Base-by-base conservation (phyloP, 2,113 vertebrate species). In the Serinus canaria region DNA sequence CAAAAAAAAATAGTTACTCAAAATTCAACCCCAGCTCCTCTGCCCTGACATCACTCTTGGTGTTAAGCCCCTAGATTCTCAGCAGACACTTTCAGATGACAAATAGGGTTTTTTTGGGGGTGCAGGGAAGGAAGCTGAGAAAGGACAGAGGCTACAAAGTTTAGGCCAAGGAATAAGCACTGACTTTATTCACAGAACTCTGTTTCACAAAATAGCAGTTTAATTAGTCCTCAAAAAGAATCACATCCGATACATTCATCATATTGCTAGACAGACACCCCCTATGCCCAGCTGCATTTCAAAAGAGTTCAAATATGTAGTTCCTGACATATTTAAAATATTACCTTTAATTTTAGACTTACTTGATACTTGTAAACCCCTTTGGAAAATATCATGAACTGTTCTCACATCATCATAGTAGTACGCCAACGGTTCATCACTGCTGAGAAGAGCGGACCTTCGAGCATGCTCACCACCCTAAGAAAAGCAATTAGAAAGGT, bases 341-440 rank as follows among this genome's bases (percentile, higher is more conserved):
- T 10, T 31, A 31, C 7, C 33, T 55, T 87, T 44, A 10, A 41
- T 60, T 80, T 90, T 67, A 52, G 22, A 96, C 99, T 99, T 98
- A 99, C 99, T 98, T 93, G 99, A 99, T 79, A 99, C 96, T 50
- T 98, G 92, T 41, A 99, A 22, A 24, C 99, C 99, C 94, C 99
- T 98, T 52, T 97, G 98, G 96, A 99, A 99, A 44, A 98, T 76
- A 39, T 99, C 98, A 37, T 99, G 99, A 43, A 90, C 67, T 3
- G 99, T 99, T 84, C 70, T 97, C 64, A 98, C 98, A 2, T 99
- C 99, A 3, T 97, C 97, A 6, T 99, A 99, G 96, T 97, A 99
- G 94, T 97, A 97, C 0, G 63, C 56, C 89, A 99, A 21, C 10
- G 37, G 90, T 59, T 98, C 98, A 1, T 99, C 97, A 0, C 88